Percentiles rank a stretch among this genome's conserved stretches.
Conservation (phyloP, 2,113 vertebrate genomes). For the Litocranius walleri region DNA sequence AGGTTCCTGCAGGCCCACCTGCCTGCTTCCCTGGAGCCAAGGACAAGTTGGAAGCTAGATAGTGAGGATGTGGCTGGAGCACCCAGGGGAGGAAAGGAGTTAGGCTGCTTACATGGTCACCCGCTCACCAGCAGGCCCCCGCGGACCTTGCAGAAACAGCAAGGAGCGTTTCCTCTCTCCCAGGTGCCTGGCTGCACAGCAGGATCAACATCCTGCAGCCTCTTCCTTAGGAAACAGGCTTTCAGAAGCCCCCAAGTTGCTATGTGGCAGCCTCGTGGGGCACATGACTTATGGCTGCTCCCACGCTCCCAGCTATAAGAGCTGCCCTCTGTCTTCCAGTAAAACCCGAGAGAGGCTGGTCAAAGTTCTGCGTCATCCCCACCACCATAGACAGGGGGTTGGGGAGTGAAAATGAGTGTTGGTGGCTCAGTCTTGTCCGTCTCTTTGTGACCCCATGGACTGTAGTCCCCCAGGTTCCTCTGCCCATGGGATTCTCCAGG, state of each 20-base stretch:
- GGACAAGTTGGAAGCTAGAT: fast-evolving
- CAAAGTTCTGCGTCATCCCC: not conserved
- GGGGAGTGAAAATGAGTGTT: not conserved
- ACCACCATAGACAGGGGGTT: not conserved
- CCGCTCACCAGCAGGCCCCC: not conserved
- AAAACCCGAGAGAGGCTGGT: not conserved
- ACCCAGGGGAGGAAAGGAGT: not conserved
- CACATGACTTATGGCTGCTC: not conserved
- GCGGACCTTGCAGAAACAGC: not conserved
- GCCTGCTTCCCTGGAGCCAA: not conserved
- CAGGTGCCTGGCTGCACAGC: not conserved
- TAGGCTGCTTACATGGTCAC: not conserved
- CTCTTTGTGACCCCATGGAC: not conserved
- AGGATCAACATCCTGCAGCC: not conserved
- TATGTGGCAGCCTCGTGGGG: not conserved
- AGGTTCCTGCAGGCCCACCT: not conserved
- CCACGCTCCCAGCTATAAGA: not conserved
- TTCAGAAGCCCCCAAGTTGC: not conserved
- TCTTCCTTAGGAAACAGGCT: not conserved
- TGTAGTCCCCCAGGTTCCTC: not conserved
- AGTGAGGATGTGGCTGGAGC: fast-evolving
- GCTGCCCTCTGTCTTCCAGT: not conserved
- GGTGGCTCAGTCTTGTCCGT: not conserved
- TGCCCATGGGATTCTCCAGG: not conserved
- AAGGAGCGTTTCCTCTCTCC: not conserved